Evolutionary conservation across 1,140 invertebrate species (phyloP).

Genomic region (Procambarus virginalis): DNA sequence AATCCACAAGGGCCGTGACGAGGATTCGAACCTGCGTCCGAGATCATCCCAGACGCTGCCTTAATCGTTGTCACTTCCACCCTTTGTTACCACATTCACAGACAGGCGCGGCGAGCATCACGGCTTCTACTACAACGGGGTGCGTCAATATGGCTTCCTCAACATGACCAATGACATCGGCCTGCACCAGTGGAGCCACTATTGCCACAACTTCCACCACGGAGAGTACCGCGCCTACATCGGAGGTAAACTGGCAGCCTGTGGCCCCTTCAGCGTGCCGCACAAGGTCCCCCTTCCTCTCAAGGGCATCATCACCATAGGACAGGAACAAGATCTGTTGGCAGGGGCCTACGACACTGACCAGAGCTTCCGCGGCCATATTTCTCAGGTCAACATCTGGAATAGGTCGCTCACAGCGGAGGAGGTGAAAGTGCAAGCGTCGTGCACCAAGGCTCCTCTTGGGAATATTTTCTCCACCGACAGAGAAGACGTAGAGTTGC

Average conservation of each 20-base stretch:
- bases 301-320: conserved; percentile 60
- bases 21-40: too few species aligned
- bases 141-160: conserved; percentile 54
- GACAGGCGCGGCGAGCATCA: conserved; percentile 55
- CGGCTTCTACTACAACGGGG: conserved; percentile 61
- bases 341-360: conserved; percentile 57
- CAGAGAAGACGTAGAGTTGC: conserved; percentile 47
- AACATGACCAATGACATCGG: conserved; percentile 65
- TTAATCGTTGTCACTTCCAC: too few species aligned
- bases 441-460: conserved; percentile 14
- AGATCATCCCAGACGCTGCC: too few species aligned
- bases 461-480: conserved; percentile 61
- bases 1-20: too few species aligned
- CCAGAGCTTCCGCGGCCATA: conserved; percentile 55
- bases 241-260: conserved; percentile 47
- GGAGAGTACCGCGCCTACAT: conserved; percentile 59
- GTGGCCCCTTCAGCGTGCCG: conserved; percentile 55
- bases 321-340: conserved; percentile 56
- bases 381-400: conserved; percentile 60
- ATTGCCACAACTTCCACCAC: conserved; percentile 61
- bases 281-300: conserved; percentile 55
- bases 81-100: background rate
- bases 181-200: conserved; percentile 57
- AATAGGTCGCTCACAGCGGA: conserved; percentile 48
- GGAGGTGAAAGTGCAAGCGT: conserved; percentile 34